Evolutionary conservation across 2,888 invertebrate species (phyloP), one percentile per base, ranked within the genome.

Genomic region (Cheilosia scutellata): DNA sequence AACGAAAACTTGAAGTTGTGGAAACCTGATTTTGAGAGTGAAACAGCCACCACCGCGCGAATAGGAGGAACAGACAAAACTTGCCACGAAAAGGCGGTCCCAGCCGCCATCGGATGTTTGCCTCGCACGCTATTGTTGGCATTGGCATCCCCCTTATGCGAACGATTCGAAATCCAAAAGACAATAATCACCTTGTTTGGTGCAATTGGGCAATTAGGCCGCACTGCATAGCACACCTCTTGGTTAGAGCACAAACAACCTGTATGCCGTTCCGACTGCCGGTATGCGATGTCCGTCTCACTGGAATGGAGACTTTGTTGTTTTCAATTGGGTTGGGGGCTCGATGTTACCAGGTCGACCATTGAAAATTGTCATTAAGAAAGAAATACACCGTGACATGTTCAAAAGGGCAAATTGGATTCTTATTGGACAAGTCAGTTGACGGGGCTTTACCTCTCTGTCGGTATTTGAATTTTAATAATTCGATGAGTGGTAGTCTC

Each of bases 21-120:
- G 51, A 84, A 84, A 84, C 84, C 84, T 84, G 84, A 79, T 84
- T 84, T 71, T 37, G 40, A 44, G 40, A 55, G n/a, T 42, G 53
- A 57, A 51, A 57, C 57, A 62, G 31, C 63, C 63, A 77, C 65
- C 63, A 77, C 79, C 65, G 57, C 71, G 62, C 42, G 55, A 80
- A 70, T 49, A 72, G 86, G 86, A 82, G 82, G 86, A 71, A 82
- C 72, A 63, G 66, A 60, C 42, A 47, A 53, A 86, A 86, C 57
- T 82, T 63, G 82, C 82, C 58, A 47, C 71, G 44, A 82, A 77
- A 77, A 57, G 82, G 82, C 76, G 82, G 86, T 68, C 68, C 82
- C 72, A 86, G 86, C 72, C 86, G 82, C 86, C 86, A 86, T 86
- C 82, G 82, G 76, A 70, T 86, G 71, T 84, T 86, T 74, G 71